A percentile compares a stretch with the other conserved stretches of the same genome.
phyloP scores from a whole-genome alignment of 2,113 vertebrate species.

The Sylvia atricapilla region DNA sequence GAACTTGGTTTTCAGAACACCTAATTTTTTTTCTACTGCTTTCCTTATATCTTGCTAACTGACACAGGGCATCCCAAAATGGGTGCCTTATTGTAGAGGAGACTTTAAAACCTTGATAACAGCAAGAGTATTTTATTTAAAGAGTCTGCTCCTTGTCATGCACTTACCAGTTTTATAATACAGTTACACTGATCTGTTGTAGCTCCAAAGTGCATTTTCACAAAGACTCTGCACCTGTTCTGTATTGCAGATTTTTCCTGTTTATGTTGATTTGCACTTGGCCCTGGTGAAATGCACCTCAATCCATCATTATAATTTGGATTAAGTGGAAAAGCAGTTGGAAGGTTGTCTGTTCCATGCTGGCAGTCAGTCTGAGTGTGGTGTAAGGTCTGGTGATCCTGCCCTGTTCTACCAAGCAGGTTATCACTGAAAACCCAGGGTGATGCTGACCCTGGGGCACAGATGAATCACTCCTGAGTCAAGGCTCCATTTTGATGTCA shows the following conservation, averaged over 20 bases:
- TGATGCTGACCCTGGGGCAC: background rate
- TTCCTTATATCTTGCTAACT: background rate
- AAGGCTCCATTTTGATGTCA: background rate
- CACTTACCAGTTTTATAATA: background rate
- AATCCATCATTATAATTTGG: background rate
- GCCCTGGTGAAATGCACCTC: background rate
- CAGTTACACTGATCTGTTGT: background rate
- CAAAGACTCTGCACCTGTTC: background rate
- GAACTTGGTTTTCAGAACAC: background rate
- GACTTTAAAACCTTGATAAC: background rate
- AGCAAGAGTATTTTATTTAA: background rate
- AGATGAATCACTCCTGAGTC: conserved; percentile 7
- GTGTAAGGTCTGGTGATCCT: background rate
- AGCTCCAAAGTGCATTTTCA: background rate
- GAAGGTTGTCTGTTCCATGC: background rate
- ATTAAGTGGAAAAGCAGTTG: background rate
- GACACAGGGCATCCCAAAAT: background rate
- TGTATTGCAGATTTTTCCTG: background rate
- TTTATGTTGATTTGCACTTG: background rate
- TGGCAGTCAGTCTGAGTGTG: background rate
- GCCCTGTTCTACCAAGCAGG: background rate
- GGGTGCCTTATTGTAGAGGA: background rate
- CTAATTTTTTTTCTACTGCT: background rate
- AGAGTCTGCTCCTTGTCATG: background rate
- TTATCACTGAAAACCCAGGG: background rate